Conservation (phyloP, 2,113 vertebrate genomes). For the Gambusia holbrooki region DNA sequence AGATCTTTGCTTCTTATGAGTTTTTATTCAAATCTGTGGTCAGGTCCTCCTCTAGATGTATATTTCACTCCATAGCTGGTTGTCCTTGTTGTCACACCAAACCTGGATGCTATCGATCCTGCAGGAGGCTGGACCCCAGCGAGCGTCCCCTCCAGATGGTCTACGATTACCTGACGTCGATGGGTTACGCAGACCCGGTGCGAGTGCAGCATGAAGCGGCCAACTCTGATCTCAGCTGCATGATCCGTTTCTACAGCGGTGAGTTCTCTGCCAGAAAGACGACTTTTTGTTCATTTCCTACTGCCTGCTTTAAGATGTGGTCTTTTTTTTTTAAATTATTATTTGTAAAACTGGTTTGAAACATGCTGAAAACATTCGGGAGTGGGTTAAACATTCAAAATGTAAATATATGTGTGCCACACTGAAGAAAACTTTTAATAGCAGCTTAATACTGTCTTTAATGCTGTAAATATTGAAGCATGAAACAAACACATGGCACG, state of each 20-base stretch:
- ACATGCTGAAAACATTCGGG: background rate
- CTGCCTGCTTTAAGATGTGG: constrained; percentile 16
- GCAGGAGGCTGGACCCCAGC: constrained; percentile 88
- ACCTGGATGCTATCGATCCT: constrained; percentile 13
- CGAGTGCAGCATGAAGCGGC: constrained; percentile 92
- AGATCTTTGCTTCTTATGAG: background rate
- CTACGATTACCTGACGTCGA: constrained; percentile 88
- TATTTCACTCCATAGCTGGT: background rate
- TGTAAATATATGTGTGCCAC: background rate
- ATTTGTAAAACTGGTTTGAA: constrained; percentile 13
- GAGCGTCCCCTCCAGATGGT: constrained; percentile 93
- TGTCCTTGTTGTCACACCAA: background rate
- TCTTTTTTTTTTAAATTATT: background rate
- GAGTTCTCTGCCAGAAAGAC: constrained; percentile 69
- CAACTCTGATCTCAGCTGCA: constrained; percentile 94
- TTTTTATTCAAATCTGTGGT: background rate
- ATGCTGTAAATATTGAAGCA: background rate
- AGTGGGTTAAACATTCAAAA: background rate
- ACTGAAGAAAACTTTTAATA: no score
- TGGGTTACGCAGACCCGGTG: constrained; percentile 90
- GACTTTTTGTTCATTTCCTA: constrained; percentile 12
- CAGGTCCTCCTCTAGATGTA: background rate
- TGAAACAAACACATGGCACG: constrained; percentile 9
- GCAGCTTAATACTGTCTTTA: no score
- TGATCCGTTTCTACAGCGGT: constrained; percentile 96